Evolutionary conservation across 2,113 vertebrate genomes (phyloP).

Genomic region (Monarcha castaneiventris): DNA sequence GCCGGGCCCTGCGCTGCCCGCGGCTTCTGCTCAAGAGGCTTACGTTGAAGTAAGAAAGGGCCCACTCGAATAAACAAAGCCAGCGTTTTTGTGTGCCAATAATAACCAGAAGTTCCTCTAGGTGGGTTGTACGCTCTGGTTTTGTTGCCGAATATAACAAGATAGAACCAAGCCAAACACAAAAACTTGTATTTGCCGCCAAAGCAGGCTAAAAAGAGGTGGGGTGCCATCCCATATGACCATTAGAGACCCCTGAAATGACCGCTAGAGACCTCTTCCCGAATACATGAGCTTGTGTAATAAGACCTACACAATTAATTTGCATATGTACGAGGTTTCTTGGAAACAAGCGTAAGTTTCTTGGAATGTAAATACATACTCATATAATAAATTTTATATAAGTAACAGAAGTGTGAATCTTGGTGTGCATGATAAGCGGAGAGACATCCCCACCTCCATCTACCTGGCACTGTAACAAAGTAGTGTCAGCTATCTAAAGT

Average conservation of each 20-base stretch:
- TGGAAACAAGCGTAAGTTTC: background rate
- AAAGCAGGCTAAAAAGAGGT: background rate
- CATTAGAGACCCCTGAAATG: background rate
- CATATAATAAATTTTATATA: background rate
- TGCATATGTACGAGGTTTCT: background rate
- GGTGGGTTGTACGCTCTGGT: background rate
- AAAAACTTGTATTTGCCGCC: background rate
- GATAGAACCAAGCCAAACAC: background rate
- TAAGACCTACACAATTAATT: background rate
- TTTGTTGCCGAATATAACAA: background rate
- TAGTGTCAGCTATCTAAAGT: background rate
- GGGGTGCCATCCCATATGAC: no score
- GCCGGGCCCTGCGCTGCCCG: background rate
- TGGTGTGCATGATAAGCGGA: background rate
- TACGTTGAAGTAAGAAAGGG: background rate
- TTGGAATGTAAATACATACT: background rate
- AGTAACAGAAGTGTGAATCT: background rate
- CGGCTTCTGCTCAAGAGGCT: fast-evolving
- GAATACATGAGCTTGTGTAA: no score
- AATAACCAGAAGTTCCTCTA: background rate
- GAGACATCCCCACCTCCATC: background rate
- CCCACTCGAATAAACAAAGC: background rate
- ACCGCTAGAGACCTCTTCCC: background rate
- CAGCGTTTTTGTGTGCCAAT: background rate
- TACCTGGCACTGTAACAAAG: background rate